Evolutionary conservation across 2,797 vertebrate genomes (phyloP).

Genomic region (Anisognathus igniventris): DNA sequence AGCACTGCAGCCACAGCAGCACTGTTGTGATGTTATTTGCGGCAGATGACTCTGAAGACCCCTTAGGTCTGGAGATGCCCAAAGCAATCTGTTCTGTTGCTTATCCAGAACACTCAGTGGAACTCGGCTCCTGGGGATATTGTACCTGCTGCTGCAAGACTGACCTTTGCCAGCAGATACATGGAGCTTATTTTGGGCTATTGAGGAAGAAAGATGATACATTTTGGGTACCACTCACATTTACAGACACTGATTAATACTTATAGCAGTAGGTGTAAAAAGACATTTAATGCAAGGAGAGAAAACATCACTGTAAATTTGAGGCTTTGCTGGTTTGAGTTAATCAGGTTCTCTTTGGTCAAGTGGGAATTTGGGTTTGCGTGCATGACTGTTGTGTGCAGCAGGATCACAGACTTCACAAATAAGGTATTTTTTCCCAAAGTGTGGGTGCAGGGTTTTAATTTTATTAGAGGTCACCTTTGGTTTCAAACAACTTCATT

Average conservation of each 20-base stretch:
- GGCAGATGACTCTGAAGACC: not conserved
- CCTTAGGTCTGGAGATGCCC: not conserved
- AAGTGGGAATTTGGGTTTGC: not conserved
- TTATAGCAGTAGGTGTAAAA: not conserved
- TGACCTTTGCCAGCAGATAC: not conserved
- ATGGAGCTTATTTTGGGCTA: not conserved
- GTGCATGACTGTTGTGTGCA: accelerated
- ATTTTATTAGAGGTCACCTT: not conserved
- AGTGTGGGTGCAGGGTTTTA: not conserved
- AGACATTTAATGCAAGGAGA: not conserved
- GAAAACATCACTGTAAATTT: not conserved
- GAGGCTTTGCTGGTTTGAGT: not conserved
- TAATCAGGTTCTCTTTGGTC: not conserved
- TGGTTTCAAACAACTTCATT: not conserved
- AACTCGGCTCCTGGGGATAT: not conserved
- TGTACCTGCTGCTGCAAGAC: not conserved
- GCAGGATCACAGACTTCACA: not conserved
- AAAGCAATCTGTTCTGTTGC: not conserved
- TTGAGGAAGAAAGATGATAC: not conserved
- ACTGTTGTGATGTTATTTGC: not conserved
- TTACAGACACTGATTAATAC: not conserved
- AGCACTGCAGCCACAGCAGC: not conserved
- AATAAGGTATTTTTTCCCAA: not conserved
- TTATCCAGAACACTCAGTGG: not conserved
- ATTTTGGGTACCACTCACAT: not conserved